Evolutionary conservation across 2,113 vertebrate species (phyloP).

Genomic region (Oreocharis arfaki): DNA sequence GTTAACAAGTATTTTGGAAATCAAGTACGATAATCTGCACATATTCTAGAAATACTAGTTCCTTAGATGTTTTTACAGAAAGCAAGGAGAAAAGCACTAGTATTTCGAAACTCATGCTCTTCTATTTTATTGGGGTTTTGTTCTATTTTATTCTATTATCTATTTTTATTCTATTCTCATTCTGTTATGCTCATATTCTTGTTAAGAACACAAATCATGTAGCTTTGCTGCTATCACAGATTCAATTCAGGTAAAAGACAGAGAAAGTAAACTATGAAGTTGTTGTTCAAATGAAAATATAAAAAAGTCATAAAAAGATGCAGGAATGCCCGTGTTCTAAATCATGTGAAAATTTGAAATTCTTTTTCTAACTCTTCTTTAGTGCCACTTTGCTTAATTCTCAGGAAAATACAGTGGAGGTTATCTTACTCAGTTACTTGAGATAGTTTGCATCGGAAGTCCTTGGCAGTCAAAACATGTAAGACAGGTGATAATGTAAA

Average conservation of each 20-base stretch:
- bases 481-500: not conserved
- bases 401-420: not conserved
- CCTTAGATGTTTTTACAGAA: not conserved
- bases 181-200: not conserved
- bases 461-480: not conserved
- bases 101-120: not conserved
- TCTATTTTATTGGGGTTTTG: not conserved
- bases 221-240: not conserved
- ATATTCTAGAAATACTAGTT: not conserved
- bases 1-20: not conserved
- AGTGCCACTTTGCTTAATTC: not conserved
- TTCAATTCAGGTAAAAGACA: not conserved
- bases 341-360: not conserved
- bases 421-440: not conserved
- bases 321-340: too few species aligned
- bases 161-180: not conserved
- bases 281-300: not conserved
- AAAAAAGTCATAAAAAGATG: not conserved
- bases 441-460: not conserved
- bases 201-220: not conserved
- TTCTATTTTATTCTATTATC: not conserved
- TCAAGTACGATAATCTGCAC: not conserved
- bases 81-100: not conserved
- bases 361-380: not conserved
- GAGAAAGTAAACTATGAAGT: not conserved